Evolutionary conservation across 1,140 invertebrate genomes (phyloP), one percentile per base, ranked within the genome.

Genomic region (Nymphalis io): DNA sequence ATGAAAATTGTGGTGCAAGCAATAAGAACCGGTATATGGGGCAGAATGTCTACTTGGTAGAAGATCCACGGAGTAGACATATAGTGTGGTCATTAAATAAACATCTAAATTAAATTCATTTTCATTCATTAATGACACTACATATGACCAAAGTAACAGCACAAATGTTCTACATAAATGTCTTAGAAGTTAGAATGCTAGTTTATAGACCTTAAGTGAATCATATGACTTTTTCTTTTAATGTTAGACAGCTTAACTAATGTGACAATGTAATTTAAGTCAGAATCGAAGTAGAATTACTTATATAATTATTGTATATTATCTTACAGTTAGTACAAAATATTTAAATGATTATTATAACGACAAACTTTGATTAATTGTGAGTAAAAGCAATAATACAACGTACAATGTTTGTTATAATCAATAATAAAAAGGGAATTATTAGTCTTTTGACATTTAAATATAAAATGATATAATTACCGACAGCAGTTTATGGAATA

Each of bases 341-440:
- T 51, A 20, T 51, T 21, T 20, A 20, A 51, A 20, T 51, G 46
- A 51, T 18, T 21, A 16, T 46, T 16, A 10, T 11, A 51, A 11
- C 20, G 15, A 55, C 51, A 27, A 53, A 21, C 20, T 53, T 53
- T 21, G 51, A n/a, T 16, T 21, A 53, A 21, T 53, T 23, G 51
- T 53, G 20, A 55, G 51, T 23, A 1, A 55, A 55, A 55, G 51
- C 51, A 55, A 55, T 55, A 55, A 55, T 33, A 55, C 21, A 55
- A 27, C 13, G 46, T 55, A 55, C 23, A 27, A 55, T 55, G 27
- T 55, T 21, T 55, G 20, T 55, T 10, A 55, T 27, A 27, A 27
- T 55, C 23, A 27, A 15, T 44, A 15, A 44, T 44, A 12, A 15
- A 44, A 55, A 27, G 21, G 11, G 11, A 21, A 51, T 51, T 8